Conservation (phyloP, 2,888 invertebrate genomes). For the Poecilus cupreus region DNA sequence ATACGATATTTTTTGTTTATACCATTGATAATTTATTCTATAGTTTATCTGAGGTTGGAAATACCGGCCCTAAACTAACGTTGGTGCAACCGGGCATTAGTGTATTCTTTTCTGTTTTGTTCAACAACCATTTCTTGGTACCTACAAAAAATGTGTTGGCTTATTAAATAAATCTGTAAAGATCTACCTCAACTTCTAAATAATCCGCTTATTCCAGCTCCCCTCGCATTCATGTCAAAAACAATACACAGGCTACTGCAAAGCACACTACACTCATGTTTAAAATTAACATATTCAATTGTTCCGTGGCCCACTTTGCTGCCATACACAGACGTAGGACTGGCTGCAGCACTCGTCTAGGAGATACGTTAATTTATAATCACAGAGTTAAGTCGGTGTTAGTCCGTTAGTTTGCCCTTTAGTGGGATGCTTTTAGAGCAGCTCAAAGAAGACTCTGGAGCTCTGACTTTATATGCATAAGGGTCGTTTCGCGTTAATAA, state of each 20-base stretch:
- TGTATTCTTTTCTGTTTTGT: too few relatives aligned
- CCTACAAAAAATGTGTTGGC: too few relatives aligned
- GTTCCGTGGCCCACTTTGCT: slow-evolving; percentile 25
- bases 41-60: too few relatives aligned
- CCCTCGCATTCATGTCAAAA: not conserved
- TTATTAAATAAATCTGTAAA: too few relatives aligned
- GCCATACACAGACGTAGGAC: slow-evolving; percentile 1
- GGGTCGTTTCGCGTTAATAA: too few relatives aligned
- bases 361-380: not conserved
- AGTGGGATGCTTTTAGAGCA: not conserved
- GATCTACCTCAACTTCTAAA: not conserved
- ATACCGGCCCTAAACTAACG: too few relatives aligned
- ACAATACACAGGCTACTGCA: not conserved
- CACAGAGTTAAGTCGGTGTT: not conserved
- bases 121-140: too few relatives aligned
- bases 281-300: slow-evolving; percentile 43
- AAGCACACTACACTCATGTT: slow-evolving; percentile 15
- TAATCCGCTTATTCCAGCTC: slow-evolving; percentile 2
- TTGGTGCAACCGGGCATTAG: too few relatives aligned
- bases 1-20: too few relatives aligned
- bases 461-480: too few relatives aligned
- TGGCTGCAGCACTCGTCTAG: not conserved
- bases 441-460: too few relatives aligned
- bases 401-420: not conserved
- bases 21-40: too few relatives aligned